phyloP scores from a whole-genome alignment of 1,140 invertebrate genomes.

The Drosophila guanche region DNA sequence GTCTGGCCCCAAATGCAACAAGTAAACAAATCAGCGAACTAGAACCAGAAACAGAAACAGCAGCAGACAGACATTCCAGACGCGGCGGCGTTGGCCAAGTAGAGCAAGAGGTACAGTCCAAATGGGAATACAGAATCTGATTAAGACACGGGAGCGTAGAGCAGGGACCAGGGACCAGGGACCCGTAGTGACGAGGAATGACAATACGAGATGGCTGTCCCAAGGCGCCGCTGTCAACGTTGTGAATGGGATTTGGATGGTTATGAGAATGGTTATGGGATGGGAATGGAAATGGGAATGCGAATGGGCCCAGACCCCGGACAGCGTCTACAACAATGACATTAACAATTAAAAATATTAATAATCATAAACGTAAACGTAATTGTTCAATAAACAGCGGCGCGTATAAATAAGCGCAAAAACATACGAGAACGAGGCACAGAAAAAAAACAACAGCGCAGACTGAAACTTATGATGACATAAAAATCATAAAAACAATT shows the following conservation, averaged over 20 bases:
- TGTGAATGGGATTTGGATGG: slow-evolving; percentile 29
- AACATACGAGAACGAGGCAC: slow-evolving; percentile 67
- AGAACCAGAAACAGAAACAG: slow-evolving; percentile 21
- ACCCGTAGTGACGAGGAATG: slow-evolving; percentile 2
- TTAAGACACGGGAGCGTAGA: too few species aligned
- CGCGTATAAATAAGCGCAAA: slow-evolving; percentile 71
- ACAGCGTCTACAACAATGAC: slow-evolving; percentile 71
- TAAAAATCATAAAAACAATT: slow-evolving; percentile 82
- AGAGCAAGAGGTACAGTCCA: slow-evolving; percentile 14
- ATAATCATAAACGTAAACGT: slow-evolving; percentile 79
- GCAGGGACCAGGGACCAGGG: too few species aligned
- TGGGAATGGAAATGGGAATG: slow-evolving; percentile 37
- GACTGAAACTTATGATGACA: slow-evolving; percentile 79
- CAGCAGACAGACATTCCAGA: slow-evolving; percentile 49
- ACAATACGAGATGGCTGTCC: slow-evolving; percentile 20
- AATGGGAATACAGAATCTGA: slow-evolving; percentile 5
- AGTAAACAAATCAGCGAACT: slow-evolving; percentile 21
- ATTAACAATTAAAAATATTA: slow-evolving; percentile 81
- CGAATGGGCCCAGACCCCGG: slow-evolving; percentile 28
- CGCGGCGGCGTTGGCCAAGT: slow-evolving; percentile 51
- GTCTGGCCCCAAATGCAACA: slow-evolving; percentile 14
- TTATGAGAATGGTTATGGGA: slow-evolving; percentile 32
- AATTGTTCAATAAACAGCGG: slow-evolving; percentile 77
- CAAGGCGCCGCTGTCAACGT: slow-evolving; percentile 42
- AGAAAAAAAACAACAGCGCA: slow-evolving; percentile 56